Percentiles rank a stretch among this genome's conserved stretches.
These are phyloP conservation scores for Myodes glareolus DNA, from an alignment of 2,113 vertebrate species.

Conservation along the genomic window DNA sequence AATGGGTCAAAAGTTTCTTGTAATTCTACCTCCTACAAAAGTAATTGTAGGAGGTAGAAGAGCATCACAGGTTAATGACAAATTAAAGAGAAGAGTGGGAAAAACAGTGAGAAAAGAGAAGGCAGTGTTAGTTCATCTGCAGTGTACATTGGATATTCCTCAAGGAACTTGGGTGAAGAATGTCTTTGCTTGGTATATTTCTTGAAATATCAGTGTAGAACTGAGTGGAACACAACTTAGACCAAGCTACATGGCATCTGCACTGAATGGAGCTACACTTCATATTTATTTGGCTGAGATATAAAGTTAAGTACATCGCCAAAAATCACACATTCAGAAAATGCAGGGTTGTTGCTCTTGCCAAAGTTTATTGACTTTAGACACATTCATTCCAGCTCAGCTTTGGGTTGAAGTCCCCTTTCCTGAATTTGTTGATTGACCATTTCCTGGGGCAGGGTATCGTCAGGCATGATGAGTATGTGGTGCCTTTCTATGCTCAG, in stretches of 20 bases:
- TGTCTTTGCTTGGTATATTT: neutral
- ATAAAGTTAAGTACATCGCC: neutral
- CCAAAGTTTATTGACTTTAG: neutral
- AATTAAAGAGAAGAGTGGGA: neutral
- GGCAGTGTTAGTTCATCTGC: neutral
- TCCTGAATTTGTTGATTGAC: constrained; percentile 18
- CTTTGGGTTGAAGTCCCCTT: neutral
- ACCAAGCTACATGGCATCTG: neutral
- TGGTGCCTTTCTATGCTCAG: neutral
- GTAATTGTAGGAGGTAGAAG: neutral
- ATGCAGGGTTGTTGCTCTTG: neutral
- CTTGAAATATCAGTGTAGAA: neutral
- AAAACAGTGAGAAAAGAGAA: neutral
- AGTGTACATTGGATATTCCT: neutral
- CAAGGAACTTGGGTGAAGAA: neutral
- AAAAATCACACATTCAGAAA: neutral
- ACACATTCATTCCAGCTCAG: neutral
- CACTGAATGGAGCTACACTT: neutral
- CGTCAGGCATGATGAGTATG: neutral
- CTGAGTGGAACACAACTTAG: neutral
- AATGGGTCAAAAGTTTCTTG: neutral
- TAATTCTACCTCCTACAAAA: too few species aligned
- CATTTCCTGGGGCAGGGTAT: neutral
- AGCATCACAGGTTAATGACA: neutral
- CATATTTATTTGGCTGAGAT: neutral